Conservation (phyloP, 1,140 invertebrate genomes). For the Pogonomyrmex barbatus region DNA sequence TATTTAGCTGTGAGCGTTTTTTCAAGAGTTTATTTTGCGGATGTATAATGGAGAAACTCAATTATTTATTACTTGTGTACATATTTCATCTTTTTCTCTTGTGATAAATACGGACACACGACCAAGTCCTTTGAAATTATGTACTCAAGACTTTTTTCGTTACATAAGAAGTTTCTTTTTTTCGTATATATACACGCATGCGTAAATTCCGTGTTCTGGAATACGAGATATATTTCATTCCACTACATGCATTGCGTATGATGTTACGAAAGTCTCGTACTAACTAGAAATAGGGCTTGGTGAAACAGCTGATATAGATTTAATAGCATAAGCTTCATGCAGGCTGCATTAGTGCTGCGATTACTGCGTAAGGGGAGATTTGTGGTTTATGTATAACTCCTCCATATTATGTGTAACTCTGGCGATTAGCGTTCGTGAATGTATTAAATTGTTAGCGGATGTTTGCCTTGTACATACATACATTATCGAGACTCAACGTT, state of each 20-base stretch:
- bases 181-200: not conserved
- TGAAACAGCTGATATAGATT: constrained; percentile 59
- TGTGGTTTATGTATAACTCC: constrained; percentile 57
- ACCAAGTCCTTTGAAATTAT: not conserved
- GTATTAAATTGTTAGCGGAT: constrained; percentile 51
- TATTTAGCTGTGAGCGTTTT: not conserved
- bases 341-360: constrained; percentile 43
- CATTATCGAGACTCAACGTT: constrained; percentile 11
- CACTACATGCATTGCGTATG: not conserved
- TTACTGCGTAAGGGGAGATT: constrained; percentile 56
- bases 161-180: not conserved
- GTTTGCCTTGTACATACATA: constrained; percentile 28
- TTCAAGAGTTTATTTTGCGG: not conserved
- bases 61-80: not conserved
- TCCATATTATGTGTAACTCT: constrained; percentile 45
- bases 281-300: constrained; percentile 54
- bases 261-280: constrained; percentile 17
- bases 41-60: not conserved
- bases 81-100: not conserved
- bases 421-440: constrained; percentile 47
- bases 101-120: not conserved
- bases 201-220: not conserved
- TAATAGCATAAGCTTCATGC: constrained; percentile 60
- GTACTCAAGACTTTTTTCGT: not conserved
- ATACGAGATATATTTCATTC: not conserved